These are phyloP conservation scores for Pituophis catenifer DNA, from an alignment of 2,113 vertebrate genomes.

Conservation along the genomic window DNA sequence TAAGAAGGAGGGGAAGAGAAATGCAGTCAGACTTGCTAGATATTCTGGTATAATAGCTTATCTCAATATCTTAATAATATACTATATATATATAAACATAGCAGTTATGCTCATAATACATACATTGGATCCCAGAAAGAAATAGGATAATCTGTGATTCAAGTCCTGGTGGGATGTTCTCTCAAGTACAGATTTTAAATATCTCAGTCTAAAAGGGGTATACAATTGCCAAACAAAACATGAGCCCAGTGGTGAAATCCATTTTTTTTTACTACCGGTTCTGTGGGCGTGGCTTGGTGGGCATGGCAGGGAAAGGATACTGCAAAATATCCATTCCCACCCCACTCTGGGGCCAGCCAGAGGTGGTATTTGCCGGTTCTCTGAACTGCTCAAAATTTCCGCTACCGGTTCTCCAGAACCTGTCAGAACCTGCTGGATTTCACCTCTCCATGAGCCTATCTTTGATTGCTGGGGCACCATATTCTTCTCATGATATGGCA, in stretches of 20 bases:
- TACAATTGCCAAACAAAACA: background rate
- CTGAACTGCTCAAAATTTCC: no score
- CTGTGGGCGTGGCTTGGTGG: no score
- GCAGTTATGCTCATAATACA: background rate
- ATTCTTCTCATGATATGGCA: background rate
- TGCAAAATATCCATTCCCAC: no score
- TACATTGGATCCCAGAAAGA: background rate
- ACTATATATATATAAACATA: background rate
- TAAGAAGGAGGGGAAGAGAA: background rate
- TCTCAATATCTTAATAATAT: background rate
- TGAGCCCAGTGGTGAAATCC: background rate
- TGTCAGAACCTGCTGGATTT: no score
- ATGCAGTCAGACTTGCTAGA: background rate
- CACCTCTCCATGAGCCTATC: background rate
- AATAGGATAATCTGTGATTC: background rate
- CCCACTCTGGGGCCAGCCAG: no score
- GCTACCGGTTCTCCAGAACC: no score
- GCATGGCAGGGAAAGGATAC: no score
- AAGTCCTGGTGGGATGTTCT: background rate
- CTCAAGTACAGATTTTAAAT: background rate
- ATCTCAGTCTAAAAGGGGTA: background rate
- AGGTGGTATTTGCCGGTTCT: no score
- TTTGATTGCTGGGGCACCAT: background rate
- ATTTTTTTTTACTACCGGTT: no score
- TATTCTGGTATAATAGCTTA: background rate